A percentile compares a stretch with the other conserved stretches of the same genome.
phyloP scores from a whole-genome alignment of 1,140 invertebrate species.

The Wiebesia pumilae region DNA sequence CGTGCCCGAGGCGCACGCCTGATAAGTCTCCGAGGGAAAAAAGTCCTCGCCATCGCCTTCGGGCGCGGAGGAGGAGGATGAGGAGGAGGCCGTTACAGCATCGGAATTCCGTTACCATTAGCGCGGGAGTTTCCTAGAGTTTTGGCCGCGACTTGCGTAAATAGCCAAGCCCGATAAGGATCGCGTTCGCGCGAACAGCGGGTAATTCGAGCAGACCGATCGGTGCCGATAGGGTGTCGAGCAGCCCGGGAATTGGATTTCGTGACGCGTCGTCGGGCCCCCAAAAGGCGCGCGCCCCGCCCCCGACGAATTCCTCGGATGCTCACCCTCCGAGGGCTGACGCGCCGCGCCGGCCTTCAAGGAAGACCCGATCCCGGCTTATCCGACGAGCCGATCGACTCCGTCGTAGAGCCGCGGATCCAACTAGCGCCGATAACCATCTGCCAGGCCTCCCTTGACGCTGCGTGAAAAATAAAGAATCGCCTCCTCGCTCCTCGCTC shows the following conservation, averaged over 20 bases:
- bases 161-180: neutral
- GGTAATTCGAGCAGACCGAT: slow-evolving; percentile 51
- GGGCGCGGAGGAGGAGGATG: neutral
- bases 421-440: slow-evolving; percentile 5
- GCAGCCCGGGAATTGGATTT: slow-evolving; percentile 40
- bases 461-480: slow-evolving; percentile 30
- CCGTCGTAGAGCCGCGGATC: neutral
- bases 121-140: neutral
- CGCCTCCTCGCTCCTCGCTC: neutral
- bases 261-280: slow-evolving; percentile 36
- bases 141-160: slow-evolving; percentile 6
- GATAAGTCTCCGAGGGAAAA: neutral
- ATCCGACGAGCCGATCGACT: neutral
- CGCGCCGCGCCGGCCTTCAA: neutral
- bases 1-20: too few relatives aligned
- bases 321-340: neutral
- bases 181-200: slow-evolving; percentile 8
- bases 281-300: neutral
- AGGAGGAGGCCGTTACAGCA: neutral
- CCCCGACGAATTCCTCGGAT: neutral
- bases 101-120: slow-evolving; percentile 33
- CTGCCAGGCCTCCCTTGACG: neutral
- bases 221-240: neutral
- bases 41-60: neutral
- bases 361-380: neutral